phyloP scores from a whole-genome alignment of 2,113 vertebrate species.

The Mirounga angustirostris region DNA sequence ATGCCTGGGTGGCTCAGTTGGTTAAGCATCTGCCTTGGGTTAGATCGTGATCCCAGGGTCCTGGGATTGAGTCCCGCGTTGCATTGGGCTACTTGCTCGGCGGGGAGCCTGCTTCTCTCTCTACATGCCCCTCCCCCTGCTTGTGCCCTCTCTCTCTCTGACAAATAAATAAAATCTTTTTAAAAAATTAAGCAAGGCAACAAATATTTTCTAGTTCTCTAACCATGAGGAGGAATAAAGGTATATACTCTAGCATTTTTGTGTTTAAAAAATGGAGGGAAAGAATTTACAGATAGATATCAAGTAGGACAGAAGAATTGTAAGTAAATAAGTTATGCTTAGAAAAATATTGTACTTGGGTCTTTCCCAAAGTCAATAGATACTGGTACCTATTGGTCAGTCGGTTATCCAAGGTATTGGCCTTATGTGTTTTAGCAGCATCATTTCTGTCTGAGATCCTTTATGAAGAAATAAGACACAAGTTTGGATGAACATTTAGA shows the following conservation, averaged over 20 bases:
- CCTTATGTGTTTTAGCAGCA: slow-evolving; percentile 79
- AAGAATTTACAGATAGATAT: slow-evolving; percentile 9
- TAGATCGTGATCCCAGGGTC: background rate
- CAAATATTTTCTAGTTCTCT: slow-evolving; percentile 34
- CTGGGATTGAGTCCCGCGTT: background rate
- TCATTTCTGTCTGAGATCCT: slow-evolving; percentile 85
- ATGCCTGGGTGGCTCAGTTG: background rate
- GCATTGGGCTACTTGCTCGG: background rate
- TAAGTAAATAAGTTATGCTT: slow-evolving; percentile 30
- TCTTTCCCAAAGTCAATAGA: background rate
- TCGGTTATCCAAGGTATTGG: slow-evolving; percentile 80
- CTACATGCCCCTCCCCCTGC: background rate
- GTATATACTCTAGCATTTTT: background rate
- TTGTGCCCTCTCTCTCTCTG: background rate
- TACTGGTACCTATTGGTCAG: slow-evolving; percentile 84
- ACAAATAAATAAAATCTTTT: background rate
- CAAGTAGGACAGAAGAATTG: slow-evolving; percentile 7
- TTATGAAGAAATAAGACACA: slow-evolving; percentile 76
- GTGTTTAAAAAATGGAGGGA: background rate
- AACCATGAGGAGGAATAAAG: background rate
- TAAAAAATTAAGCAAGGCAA: background rate
- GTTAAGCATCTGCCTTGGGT: background rate
- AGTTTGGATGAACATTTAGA: slow-evolving; percentile 20
- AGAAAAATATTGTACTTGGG: slow-evolving; percentile 12
- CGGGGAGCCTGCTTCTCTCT: background rate